Conservation (phyloP, 2,888 invertebrate genomes). For the Noctua fimbriata region DNA sequence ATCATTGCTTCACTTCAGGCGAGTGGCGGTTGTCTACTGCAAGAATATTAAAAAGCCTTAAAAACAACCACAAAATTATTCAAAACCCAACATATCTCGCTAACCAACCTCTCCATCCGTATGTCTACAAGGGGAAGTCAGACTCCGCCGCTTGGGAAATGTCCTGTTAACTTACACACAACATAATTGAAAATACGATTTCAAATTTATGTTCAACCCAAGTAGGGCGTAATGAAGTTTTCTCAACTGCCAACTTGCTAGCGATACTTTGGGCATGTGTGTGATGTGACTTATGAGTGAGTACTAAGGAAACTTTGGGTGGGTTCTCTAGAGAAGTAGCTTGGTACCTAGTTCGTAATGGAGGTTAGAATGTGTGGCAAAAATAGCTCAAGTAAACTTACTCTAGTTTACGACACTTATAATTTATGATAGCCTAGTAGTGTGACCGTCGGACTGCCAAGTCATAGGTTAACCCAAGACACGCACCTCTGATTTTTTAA, state of each 20-base stretch:
- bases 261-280: conserved; percentile 31
- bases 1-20: too few relatives aligned
- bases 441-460: too few relatives aligned
- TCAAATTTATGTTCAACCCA: conserved; percentile 76
- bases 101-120: conserved; percentile 40
- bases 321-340: neutral
- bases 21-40: too few relatives aligned
- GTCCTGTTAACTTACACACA: conserved; percentile 73
- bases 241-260: conserved; percentile 49
- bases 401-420: neutral
- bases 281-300: conserved; percentile 34
- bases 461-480: too few relatives aligned
- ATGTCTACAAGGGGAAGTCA: conserved; percentile 57
- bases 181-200: conserved; percentile 83
- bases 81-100: conserved; percentile 3
- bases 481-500: too few relatives aligned
- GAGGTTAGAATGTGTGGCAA: neutral
- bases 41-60: neutral
- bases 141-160: conserved; percentile 72
- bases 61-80: neutral
- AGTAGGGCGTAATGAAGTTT: conserved; percentile 66
- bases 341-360: conserved; percentile 13
- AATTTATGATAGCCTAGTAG: neutral
- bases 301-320: conserved; percentile 14
- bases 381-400: neutral